Evolutionary conservation across 2,888 invertebrate species (phyloP).

Genomic region (Gymnosoma rotundatum): DNA sequence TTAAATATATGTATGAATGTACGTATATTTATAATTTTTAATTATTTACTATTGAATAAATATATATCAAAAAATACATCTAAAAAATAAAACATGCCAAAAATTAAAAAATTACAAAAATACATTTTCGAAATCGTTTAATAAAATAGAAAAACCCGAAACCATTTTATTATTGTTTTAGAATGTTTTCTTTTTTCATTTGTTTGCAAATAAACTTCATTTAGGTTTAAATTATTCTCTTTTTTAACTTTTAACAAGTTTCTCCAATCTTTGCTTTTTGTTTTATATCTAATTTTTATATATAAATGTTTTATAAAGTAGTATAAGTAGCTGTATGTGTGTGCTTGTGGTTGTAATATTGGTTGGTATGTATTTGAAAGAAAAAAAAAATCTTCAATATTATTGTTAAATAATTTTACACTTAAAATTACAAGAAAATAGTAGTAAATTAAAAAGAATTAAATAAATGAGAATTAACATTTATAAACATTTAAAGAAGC

Average conservation of each 20-base stretch:
- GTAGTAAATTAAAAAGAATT: neutral
- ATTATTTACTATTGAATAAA: constrained; percentile 59
- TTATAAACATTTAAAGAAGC: constrained; percentile 52
- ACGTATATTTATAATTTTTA: constrained; percentile 45
- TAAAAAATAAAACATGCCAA: constrained; percentile 53
- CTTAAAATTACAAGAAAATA: constrained; percentile 45
- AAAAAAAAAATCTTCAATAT: constrained; percentile 28
- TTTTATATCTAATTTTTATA: constrained; percentile 25
- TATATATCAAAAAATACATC: constrained; percentile 67
- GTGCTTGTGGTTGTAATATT: constrained; percentile 13
- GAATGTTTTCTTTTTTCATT: constrained; percentile 6
- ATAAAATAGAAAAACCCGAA: constrained; percentile 49
- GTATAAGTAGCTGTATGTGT: constrained; percentile 39
- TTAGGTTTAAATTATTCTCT: neutral
- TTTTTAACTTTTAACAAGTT: constrained; percentile 19
- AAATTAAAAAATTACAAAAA: constrained; percentile 51
- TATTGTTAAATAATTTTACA: constrained; percentile 50
- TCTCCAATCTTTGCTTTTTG: neutral
- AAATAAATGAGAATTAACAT: constrained; percentile 17
- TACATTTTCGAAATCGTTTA: constrained; percentile 25
- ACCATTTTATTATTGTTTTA: constrained; percentile 48
- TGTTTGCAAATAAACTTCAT: constrained; percentile 42
- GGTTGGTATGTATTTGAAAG: constrained; percentile 34
- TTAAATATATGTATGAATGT: constrained; percentile 36
- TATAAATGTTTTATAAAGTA: constrained; percentile 20